A percentile compares a stretch with the other conserved stretches of the same genome.
These are phyloP conservation scores for Neuroscelio doddi DNA, from an alignment of 2,888 invertebrate genomes.

Conservation along the genomic window DNA sequence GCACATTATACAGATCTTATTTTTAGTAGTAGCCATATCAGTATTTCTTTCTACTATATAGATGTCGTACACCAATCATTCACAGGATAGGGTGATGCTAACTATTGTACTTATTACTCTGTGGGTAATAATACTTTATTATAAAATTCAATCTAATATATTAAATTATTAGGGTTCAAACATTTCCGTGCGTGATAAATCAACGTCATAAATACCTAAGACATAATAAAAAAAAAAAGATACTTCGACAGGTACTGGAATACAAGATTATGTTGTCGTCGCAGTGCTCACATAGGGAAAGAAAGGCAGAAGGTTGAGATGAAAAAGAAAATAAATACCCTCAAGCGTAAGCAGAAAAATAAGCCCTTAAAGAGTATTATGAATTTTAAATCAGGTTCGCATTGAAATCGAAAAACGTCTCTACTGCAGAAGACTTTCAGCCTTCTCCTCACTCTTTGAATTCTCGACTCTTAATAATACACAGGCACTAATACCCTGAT, in stretches of 20 bases:
- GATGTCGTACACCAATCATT: too few relatives aligned
- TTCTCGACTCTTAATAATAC: conserved; percentile 71
- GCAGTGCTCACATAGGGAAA: conserved; percentile 43
- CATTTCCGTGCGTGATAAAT: too few relatives aligned
- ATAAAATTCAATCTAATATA: too few relatives aligned
- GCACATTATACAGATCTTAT: too few relatives aligned
- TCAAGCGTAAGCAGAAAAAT: conserved; percentile 69
- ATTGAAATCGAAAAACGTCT: conserved; percentile 70
- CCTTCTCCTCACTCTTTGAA: conserved; percentile 55
- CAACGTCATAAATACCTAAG: too few relatives aligned
- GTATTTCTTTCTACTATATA: too few relatives aligned
- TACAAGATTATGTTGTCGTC: conserved; percentile 58
- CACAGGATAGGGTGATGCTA: too few relatives aligned
- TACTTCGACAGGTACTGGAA: conserved; percentile 50
- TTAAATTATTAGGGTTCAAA: too few relatives aligned
- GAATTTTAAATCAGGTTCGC: conserved; percentile 71
- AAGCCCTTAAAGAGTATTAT: conserved; percentile 72
- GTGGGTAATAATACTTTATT: too few relatives aligned
- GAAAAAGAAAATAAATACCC: conserved; percentile 67
- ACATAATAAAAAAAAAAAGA: conserved; percentile 21
- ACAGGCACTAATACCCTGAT: conserved; percentile 72
- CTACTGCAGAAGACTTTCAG: conserved; percentile 65
- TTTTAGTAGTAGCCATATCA: too few relatives aligned
- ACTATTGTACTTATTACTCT: too few relatives aligned
- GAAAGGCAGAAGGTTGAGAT: conserved; percentile 9